These are phyloP conservation scores for Sminthurides bifidus DNA, from an alignment of 1,140 invertebrate species.

Conservation along the genomic window DNA sequence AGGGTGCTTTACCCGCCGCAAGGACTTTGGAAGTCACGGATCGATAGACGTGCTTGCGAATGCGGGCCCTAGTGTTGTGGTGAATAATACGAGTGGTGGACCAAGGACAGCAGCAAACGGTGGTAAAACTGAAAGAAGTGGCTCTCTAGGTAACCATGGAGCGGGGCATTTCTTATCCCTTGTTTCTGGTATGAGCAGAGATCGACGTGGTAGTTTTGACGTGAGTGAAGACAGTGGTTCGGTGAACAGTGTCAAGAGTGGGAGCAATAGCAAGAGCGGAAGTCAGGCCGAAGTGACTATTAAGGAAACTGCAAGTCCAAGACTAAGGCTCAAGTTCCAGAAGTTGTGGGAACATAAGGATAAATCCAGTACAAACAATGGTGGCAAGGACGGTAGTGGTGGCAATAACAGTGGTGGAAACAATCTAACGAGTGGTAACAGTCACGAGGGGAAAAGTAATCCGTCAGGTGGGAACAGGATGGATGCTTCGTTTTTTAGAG, in stretches of 20 bases:
- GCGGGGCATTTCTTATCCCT: conserved; percentile 16
- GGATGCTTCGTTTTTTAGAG: conserved; percentile 32
- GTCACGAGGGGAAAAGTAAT: conserved; percentile 1
- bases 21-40: conserved; percentile 51
- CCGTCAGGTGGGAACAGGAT: conserved; percentile 18
- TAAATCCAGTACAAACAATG: conserved; percentile 21
- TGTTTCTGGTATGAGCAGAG: conserved; percentile 41
- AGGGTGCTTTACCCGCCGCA: conserved; percentile 34
- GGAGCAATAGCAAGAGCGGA: conserved; percentile 34
- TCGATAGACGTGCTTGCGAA: conserved; percentile 53
- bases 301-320: conserved; percentile 49
- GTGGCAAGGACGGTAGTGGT: too few relatives aligned
- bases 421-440: too few relatives aligned
- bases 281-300: conserved; percentile 29
- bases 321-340: conserved; percentile 57
- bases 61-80: conserved; percentile 37
- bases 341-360: conserved; percentile 51
- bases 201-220: conserved; percentile 49
- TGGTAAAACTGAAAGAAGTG: conserved; percentile 41
- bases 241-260: conserved; percentile 15
- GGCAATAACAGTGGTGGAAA: too few relatives aligned
- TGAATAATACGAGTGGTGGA: conserved; percentile 37
- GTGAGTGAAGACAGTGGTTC: conserved; percentile 29
- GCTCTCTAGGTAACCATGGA: conserved; percentile 44
- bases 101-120: conserved; percentile 53